phyloP scores from a whole-genome alignment of 2,113 vertebrate genomes.

The Crotalus horridus region DNA sequence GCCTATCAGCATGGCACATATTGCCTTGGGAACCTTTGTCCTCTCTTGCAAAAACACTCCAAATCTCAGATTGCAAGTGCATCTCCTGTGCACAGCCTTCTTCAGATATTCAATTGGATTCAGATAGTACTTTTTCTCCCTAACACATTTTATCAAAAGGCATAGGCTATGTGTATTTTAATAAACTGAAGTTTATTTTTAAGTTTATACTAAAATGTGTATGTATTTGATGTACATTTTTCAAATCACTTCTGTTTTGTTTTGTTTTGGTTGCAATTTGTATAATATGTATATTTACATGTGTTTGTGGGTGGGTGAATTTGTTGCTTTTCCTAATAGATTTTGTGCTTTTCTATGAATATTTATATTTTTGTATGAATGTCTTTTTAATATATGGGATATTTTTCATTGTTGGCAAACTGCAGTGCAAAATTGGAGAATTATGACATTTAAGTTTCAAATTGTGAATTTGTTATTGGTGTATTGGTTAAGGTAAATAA shows the following conservation, averaged over 20 bases:
- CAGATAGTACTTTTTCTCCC: not conserved
- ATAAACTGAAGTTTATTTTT: not conserved
- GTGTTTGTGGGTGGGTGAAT: not conserved
- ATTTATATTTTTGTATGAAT: not conserved
- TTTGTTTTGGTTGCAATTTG: not conserved
- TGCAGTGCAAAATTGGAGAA: not conserved
- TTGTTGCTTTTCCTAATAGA: not conserved
- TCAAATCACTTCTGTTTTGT: not conserved
- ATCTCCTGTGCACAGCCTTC: not conserved
- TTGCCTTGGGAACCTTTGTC: not conserved
- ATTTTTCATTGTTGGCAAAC: not conserved
- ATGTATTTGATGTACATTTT: not conserved
- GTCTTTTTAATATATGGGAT: not conserved
- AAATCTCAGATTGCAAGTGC: not conserved
- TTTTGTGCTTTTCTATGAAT: not conserved
- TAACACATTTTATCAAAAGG: not conserved
- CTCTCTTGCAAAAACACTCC: not conserved
- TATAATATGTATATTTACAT: not conserved
- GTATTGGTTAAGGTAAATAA: not conserved
- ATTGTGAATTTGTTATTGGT: not conserved
- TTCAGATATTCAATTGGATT: not conserved
- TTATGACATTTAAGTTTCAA: not conserved
- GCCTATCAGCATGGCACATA: not conserved
- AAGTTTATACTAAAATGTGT: not conserved
- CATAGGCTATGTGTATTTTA: not conserved